Percentiles rank a stretch among this genome's conserved stretches.
Conservation (phyloP, 2,888 invertebrate species). For the Amiota minor region DNA sequence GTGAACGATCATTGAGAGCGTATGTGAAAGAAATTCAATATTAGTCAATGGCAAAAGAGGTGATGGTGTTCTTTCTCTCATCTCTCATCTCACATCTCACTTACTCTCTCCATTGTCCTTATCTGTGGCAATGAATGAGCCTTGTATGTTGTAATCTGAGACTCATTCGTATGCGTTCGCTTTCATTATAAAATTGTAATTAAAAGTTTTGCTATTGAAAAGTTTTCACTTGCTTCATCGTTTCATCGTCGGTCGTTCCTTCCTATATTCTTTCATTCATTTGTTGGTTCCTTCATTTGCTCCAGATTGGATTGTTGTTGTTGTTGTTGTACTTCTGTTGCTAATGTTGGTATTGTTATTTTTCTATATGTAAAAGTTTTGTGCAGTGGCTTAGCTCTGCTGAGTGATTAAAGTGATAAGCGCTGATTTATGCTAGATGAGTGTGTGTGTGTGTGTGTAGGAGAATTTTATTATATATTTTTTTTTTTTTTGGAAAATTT, state of each 20-base stretch:
- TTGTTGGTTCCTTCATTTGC: background rate
- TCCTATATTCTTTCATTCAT: background rate
- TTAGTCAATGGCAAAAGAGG: background rate
- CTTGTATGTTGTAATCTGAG: slow-evolving; percentile 22
- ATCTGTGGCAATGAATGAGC: background rate
- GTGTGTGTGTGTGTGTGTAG: background rate
- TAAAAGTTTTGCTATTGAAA: slow-evolving; percentile 30
- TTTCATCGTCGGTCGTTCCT: background rate
- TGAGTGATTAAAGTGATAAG: slow-evolving; percentile 31
- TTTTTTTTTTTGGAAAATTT: background rate
- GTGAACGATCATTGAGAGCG: no score
- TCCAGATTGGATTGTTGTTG: no score
- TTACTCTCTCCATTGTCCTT: no score
- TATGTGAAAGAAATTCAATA: slow-evolving; percentile 1
- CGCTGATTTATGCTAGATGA: slow-evolving; percentile 17
- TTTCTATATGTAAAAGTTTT: background rate
- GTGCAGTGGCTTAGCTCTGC: background rate
- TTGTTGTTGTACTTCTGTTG: no score
- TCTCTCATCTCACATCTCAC: no score
- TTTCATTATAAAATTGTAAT: slow-evolving; percentile 32
- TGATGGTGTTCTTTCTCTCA: no score
- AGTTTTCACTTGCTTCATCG: slow-evolving; percentile 9
- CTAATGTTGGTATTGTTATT: background rate
- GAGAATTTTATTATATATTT: no score
- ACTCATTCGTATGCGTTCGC: slow-evolving; percentile 30